phyloP scores from a whole-genome alignment of 2,888 invertebrate species.

The Spodoptera picta region DNA sequence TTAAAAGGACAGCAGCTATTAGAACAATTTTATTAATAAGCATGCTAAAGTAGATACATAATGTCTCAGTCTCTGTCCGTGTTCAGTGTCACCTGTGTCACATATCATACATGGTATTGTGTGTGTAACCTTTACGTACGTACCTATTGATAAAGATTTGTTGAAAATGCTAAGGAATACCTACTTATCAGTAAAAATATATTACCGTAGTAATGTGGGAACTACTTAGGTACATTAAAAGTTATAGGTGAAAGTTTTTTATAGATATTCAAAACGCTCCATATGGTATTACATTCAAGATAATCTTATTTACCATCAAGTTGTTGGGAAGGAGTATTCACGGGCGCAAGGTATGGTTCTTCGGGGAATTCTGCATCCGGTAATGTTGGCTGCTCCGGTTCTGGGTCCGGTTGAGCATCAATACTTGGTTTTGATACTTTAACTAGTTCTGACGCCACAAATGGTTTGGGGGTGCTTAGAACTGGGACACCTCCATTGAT shows the following conservation, averaged over 20 bases:
- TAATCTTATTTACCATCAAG: constrained; percentile 75
- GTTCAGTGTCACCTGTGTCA: too few species aligned
- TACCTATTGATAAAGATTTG: not conserved
- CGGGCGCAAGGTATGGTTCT: constrained; percentile 77
- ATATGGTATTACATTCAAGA: not conserved
- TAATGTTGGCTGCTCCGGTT: constrained; percentile 18
- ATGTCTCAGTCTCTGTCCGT: too few species aligned
- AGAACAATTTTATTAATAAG: too few species aligned
- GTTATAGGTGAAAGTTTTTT: too few species aligned
- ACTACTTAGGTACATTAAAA: too few species aligned
- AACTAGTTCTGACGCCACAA: constrained; percentile 65
- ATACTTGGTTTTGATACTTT: constrained; percentile 66
- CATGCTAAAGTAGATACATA: too few species aligned
- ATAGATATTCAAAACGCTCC: too few species aligned
- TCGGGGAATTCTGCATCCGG: constrained; percentile 69
- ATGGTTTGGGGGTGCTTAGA: constrained; percentile 79
- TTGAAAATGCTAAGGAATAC: too few species aligned
- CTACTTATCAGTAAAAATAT: too few species aligned
- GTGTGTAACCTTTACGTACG: not conserved
- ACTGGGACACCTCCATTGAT: constrained; percentile 74
- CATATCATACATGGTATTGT: too few species aligned
- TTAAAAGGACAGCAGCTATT: not conserved
- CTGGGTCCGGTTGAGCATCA: constrained; percentile 20
- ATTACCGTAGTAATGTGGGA: too few species aligned
- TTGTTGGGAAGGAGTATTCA: constrained; percentile 80